Percentiles rank a stretch among this genome's conserved stretches.
Evolutionary conservation across 2,113 vertebrate genomes (phyloP).

Genomic region (Pterocles gutturalis): DNA sequence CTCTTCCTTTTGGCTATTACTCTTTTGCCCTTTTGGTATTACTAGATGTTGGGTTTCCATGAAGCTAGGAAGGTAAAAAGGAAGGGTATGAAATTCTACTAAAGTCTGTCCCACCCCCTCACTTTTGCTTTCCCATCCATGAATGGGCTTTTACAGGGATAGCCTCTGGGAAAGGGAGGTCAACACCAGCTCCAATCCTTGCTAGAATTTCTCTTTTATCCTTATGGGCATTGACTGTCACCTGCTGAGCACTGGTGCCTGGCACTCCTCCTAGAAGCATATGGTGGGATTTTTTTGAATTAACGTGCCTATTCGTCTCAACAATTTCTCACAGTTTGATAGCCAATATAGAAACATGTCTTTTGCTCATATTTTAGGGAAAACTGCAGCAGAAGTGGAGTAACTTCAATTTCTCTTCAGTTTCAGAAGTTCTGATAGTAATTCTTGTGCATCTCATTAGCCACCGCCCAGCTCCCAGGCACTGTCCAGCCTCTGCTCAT

Average conservation of each 20-base stretch:
- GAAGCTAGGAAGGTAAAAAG: neutral
- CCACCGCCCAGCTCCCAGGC: neutral
- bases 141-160: neutral
- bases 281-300: neutral
- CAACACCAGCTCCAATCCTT: neutral
- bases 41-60: neutral
- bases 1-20: neutral
- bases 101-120: neutral
- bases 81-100: neutral
- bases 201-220: neutral
- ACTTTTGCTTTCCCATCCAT: neutral
- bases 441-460: neutral
- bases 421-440: neutral
- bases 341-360: rapidly evolving
- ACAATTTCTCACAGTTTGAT: neutral
- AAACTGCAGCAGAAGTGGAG: neutral
- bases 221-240: neutral
- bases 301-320: neutral
- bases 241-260: neutral
- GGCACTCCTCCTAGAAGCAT: neutral
- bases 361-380: neutral
- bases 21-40: neutral
- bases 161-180: neutral
- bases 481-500: neutral
- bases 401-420: neutral